A percentile compares a stretch with the other conserved stretches of the same genome.
Conservation (phyloP, 2,888 invertebrate genomes). For the Tipula confusa region DNA sequence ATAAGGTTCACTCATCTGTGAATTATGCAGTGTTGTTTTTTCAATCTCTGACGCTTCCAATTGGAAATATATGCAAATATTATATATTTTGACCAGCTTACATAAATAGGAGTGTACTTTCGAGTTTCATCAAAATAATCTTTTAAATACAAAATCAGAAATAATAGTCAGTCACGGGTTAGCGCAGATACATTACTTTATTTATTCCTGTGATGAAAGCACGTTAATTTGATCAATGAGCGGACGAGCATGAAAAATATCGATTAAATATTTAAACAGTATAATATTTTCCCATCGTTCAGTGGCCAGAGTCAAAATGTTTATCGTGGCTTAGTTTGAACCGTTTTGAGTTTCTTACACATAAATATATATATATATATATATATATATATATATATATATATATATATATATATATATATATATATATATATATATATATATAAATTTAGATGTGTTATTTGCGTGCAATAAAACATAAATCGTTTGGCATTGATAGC, state of each 20-base stretch:
- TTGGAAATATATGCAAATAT: too few relatives aligned
- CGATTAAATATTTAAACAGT: background rate
- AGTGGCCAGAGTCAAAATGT: background rate
- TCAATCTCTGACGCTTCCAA: too few relatives aligned
- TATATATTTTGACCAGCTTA: too few relatives aligned
- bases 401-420: background rate
- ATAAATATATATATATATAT: background rate
- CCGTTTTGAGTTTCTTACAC: background rate
- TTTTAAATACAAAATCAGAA: too few relatives aligned
- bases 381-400: background rate
- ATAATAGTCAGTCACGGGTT: too few relatives aligned
- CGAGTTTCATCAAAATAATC: too few relatives aligned
- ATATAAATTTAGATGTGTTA: background rate
- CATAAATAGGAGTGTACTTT: too few relatives aligned
- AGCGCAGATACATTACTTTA: too few relatives aligned
- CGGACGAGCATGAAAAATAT: background rate
- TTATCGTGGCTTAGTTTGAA: background rate
- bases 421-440: background rate
- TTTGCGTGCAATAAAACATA: slow-evolving; percentile 12
- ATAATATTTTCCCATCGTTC: background rate
- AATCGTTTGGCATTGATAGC: background rate
- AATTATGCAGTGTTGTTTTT: too few relatives aligned
- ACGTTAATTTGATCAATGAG: background rate
- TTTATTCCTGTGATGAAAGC: background rate
- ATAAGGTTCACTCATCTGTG: too few relatives aligned